Evolutionary conservation across 2,797 vertebrate species (phyloP).

Genomic region (Mormyrus hasselquistii): DNA sequence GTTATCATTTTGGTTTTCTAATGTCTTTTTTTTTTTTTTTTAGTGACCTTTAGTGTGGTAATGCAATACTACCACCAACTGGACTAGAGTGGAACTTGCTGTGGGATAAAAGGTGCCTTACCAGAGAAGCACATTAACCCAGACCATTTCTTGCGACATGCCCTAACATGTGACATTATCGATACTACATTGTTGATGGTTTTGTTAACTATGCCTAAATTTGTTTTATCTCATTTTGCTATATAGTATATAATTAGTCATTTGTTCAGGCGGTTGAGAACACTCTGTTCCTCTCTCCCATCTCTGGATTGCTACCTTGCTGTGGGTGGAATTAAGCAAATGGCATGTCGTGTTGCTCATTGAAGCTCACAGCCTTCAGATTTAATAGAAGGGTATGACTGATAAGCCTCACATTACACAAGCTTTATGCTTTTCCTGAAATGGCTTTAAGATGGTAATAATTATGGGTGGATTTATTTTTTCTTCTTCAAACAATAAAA

Average conservation of each 20-base stretch:
- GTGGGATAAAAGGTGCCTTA: neutral
- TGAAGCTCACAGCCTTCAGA: neutral
- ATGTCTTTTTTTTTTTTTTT: neutral
- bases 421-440: neutral
- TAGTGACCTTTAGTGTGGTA: neutral
- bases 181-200: neutral
- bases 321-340: neutral
- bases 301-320: neutral
- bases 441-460: neutral
- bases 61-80: neutral
- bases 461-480: neutral
- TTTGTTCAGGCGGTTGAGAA: neutral
- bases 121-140: neutral
- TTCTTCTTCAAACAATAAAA: neutral
- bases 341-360: neutral
- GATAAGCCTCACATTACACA: neutral
- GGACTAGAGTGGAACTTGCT: neutral
- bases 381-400: neutral
- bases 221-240: neutral
- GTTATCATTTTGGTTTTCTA: neutral
- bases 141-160: neutral
- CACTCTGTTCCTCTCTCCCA: neutral
- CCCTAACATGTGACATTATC: neutral
- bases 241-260: neutral
- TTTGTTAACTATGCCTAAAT: neutral